A percentile compares a stretch with the other conserved stretches of the same genome.
phyloP scores from a whole-genome alignment of 2,888 invertebrate genomes.

The Microchrysa polita region DNA sequence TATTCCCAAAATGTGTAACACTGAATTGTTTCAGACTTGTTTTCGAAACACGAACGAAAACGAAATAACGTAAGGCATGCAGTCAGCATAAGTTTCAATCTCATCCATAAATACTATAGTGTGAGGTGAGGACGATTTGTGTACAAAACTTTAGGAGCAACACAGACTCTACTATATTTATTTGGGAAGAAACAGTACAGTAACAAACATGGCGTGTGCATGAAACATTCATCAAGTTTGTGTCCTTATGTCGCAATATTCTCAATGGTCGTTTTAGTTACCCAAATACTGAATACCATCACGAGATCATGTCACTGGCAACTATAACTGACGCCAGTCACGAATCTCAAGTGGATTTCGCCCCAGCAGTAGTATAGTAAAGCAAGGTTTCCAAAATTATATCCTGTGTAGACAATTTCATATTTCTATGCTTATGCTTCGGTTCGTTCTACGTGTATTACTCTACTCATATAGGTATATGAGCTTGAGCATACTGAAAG shows the following conservation, averaged over 20 bases:
- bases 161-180: background rate
- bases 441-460: too few species aligned
- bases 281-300: conserved; percentile 31
- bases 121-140: too few species aligned
- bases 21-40: background rate
- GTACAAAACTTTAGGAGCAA: too few species aligned
- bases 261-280: conserved; percentile 26
- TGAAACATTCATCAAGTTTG: conserved; percentile 21
- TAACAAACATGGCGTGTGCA: conserved; percentile 22
- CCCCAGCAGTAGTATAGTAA: too few species aligned
- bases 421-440: too few species aligned
- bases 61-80: too few species aligned
- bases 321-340: conserved; percentile 38
- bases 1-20: background rate
- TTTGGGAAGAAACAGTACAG: background rate
- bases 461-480: background rate
- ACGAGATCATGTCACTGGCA: conserved; percentile 27
- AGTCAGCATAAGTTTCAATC: conserved; percentile 28
- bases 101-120: conserved; percentile 26
- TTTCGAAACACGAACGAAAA: background rate
- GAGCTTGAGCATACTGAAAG: background rate
- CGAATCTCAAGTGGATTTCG: conserved; percentile 21
- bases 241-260: conserved; percentile 27
- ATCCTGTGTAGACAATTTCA: background rate
- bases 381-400: conserved; percentile 5